A percentile compares a stretch with the other conserved stretches of the same genome.
These are phyloP conservation scores for Yoshiicerus persimilis DNA, from an alignment of 1,140 invertebrate genomes.

Conservation along the genomic window DNA sequence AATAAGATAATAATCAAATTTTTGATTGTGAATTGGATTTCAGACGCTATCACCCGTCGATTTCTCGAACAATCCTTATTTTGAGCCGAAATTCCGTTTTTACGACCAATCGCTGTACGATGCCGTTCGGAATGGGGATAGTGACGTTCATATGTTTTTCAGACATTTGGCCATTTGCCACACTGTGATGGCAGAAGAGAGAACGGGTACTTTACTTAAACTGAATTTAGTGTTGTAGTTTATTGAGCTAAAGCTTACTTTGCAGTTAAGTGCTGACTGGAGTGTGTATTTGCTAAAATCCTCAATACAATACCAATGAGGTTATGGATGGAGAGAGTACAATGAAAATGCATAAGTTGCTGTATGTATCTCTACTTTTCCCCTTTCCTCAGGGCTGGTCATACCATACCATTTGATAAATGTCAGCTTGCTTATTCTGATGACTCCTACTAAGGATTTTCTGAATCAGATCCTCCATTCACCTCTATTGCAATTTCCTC, in stretches of 20 bases:
- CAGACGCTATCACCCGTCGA: conserved; percentile 67
- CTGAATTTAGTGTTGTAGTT: neutral
- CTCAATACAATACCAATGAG: neutral
- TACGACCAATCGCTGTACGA: conserved; percentile 86
- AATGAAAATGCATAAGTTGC: neutral
- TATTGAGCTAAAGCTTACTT: neutral
- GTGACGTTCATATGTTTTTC: conserved; percentile 82
- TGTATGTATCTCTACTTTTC: neutral
- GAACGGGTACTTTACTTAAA: conserved; percentile 62
- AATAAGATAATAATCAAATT: conserved; percentile 20
- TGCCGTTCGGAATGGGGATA: conserved; percentile 71
- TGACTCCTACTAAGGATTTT: neutral
- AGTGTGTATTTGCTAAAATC: neutral
- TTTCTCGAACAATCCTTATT: conserved; percentile 90
- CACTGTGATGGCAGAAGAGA: conserved; percentile 96
- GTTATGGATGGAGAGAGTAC: neutral
- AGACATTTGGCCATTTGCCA: conserved; percentile 87
- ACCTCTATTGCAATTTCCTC: neutral
- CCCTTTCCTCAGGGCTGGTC: neutral
- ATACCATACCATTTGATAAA: neutral
- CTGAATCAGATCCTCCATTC: neutral
- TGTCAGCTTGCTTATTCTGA: neutral
- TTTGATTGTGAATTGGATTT: conserved; percentile 9
- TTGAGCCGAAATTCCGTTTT: conserved; percentile 90
- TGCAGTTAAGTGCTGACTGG: neutral